Evolutionary conservation across 2,113 vertebrate genomes (phyloP), one percentile per base, ranked within the genome.

Genomic region (Sardina pilchardus): DNA sequence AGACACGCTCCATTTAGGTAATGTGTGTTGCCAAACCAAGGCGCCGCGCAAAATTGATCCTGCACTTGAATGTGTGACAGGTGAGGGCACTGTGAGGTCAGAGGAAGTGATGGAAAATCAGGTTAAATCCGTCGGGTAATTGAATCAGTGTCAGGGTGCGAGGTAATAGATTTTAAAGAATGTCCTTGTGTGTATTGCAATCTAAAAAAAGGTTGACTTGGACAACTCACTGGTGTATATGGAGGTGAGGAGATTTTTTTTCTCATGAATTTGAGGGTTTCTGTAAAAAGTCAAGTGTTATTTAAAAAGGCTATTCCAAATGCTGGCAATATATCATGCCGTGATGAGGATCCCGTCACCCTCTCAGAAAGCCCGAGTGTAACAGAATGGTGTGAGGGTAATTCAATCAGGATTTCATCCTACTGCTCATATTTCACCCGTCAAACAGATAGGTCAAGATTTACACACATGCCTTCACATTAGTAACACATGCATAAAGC

Each of bases 11-110:
- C 56, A 83, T 88, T 86, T 86, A 50, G 86, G 90, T 91, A 88
- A 91, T 85, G 82, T 83, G n/a, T 26, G 82, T 78, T 78, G 89
- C 89, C 89, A 91, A 84, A 86, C 86, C 75, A 81, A 86, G 87
- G 88, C 88, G 81, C 89, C 75, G 83, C 83, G 84, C 86, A 84
- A 91, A 90, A 85, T 63, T 24, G 78, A 89, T 91, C 89, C 84
- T 43, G 47, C 87, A 59, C 83, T 89, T 89, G 82, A 50, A 59
- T 39, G 47, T 83, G 80, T 86, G 87, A 88, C 91, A 90, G 89
- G 90, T 90, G 92, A 92, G 85, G 50, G 86, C 78, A 84, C 81
- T 44, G 78, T 82, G 83, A 82, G 81, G 85, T 84, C 89, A 89
- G 85, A 56, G 85, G 81, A 91, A 90, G 87, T 42, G 6, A 63